Evolutionary conservation across 2,113 vertebrate genomes (phyloP).

Genomic region (Eulemur rufifrons): DNA sequence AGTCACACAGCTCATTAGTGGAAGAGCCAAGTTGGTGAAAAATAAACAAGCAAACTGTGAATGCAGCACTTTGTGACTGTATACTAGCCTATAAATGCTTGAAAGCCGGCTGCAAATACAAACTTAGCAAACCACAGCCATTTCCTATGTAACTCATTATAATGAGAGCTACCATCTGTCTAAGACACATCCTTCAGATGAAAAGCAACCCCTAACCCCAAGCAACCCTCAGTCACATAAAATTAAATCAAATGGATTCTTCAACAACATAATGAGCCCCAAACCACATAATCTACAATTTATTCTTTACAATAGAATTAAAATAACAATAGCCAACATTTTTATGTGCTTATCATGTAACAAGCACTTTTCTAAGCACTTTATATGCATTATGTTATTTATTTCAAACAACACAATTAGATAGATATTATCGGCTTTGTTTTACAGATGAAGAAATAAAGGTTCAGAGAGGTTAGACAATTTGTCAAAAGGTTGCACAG

Average conservation of each 20-base stretch:
- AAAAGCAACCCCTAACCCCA: neutral
- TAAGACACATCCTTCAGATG: neutral
- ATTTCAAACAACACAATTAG: neutral
- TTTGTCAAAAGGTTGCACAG: neutral
- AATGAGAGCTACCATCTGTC: conserved; percentile 22
- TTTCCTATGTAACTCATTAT: conserved; percentile 29
- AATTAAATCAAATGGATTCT: neutral
- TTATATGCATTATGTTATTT: neutral
- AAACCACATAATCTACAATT: conserved; percentile 6
- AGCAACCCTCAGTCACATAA: neutral
- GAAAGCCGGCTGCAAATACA: conserved; percentile 29
- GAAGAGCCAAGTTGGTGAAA: neutral
- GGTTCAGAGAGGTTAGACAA: neutral
- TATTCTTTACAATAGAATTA: conserved; percentile 41
- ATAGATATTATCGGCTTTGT: neutral
- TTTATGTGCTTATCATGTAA: neutral
- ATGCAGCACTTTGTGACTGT: neutral
- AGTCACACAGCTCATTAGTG: conserved; percentile 49
- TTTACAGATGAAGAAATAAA: conserved; percentile 27
- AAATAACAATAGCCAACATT: neutral
- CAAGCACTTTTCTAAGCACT: conserved; percentile 41
- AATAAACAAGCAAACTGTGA: conserved; percentile 32
- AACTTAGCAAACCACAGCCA: conserved; percentile 39
- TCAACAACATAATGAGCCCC: neutral
- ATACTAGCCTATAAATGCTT: neutral